Evolutionary conservation across 2,113 vertebrate genomes (phyloP), one percentile per base, ranked within the genome.

Genomic region (Salvelinus fontinalis): DNA sequence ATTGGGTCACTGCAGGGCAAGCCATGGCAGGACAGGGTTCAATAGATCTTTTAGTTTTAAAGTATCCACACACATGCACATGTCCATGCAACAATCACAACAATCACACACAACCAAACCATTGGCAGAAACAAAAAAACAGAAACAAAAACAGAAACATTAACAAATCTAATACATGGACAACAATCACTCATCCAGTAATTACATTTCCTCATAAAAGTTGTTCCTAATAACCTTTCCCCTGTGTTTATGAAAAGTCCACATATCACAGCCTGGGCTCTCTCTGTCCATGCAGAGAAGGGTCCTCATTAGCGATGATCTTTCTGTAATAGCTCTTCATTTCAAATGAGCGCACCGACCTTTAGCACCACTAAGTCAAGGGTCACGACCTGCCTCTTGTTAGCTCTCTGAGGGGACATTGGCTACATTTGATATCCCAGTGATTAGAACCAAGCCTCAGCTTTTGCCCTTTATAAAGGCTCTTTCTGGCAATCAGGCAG

Each of bases 271-370:
- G 75, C 68, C 77, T 16, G 3, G 51, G 75, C 70, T 51, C 14
- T 67, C 60, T 73, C 75, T 74, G 73, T 71, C 81, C 76, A 24
- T 74, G 77, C 78, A 83, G 80, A 86, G 86, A 70, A 83, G 72
- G 83, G 88, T 88, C 83, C 90, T 93, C 91, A 92, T 93, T 92
- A 92, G 89, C 77, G 54, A 60, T 69, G 87, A 87, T 87, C 86
- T 67, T 51, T 59, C 39, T 78, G 73, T 91, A 90, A 92, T 88
- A 79, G 86, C 81, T 82, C 83, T 87, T 90, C 85, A 90, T 89
- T 90, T 91, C 88, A 91, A 86, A 86, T 89, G 85, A 90, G 88
- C 71, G 60, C 65, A 69, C 77, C 22, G 83, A 88, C 87, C 85
- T 85, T 73, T 73, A 66, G 73, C 83, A 75, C 82, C 6, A 1